Conservation (phyloP, 37 sponge, comb jelly and placozoan species). For the Eunapius fragilis region DNA sequence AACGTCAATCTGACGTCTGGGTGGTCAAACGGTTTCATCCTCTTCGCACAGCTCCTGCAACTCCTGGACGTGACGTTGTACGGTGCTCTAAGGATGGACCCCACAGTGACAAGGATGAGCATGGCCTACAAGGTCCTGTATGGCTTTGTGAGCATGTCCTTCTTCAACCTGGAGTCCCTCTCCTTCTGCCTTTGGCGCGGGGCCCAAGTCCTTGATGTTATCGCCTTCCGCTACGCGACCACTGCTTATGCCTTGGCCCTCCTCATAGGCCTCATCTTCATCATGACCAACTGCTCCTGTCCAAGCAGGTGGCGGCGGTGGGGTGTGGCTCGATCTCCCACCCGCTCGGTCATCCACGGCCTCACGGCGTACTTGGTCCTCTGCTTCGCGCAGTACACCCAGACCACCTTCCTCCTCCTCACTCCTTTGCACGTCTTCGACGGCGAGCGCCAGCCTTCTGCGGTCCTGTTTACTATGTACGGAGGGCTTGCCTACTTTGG, state of each 20-base stretch:
- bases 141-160: constrained; percentile 48
- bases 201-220: constrained; percentile 33
- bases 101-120: neutral
- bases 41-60: constrained; percentile 55
- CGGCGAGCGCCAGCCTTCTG: neutral
- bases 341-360: constrained; percentile 25
- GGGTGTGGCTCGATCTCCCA: neutral
- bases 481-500: neutral
- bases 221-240: constrained; percentile 48
- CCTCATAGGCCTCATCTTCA: neutral
- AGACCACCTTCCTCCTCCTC: constrained; percentile 25
- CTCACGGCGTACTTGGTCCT: constrained; percentile 48
- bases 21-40: constrained; percentile 34
- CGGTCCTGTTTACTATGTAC: neutral
- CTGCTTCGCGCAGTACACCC: constrained; percentile 24
- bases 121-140: constrained; percentile 17
- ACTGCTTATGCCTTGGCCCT: constrained; percentile 26
- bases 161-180: constrained; percentile 30
- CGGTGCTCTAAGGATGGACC: too few species aligned
- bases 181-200: constrained; percentile 58
- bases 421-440: neutral
- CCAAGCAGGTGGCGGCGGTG: neutral
- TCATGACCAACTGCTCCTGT: constrained; percentile 29
- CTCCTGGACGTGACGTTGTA: constrained; percentile 8
- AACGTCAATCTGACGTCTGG: constrained; percentile 50